Evolutionary conservation across 2,113 vertebrate genomes (phyloP).

Genomic region (Atractosteus spatula): DNA sequence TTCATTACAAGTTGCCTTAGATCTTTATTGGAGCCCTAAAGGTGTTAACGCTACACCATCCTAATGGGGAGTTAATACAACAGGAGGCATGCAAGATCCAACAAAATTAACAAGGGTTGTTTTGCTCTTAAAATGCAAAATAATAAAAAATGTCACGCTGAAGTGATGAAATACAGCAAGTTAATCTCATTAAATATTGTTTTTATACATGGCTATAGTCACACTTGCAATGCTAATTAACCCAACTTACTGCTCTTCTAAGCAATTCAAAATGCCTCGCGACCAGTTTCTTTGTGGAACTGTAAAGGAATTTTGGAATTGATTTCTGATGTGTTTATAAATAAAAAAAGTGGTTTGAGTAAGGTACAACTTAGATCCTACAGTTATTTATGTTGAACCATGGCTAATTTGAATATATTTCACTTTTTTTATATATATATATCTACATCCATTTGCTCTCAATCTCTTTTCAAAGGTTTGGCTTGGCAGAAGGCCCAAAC

Average conservation of each 20-base stretch:
- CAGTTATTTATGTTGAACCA: not conserved
- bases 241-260: too few relatives aligned
- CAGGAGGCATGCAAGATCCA: not conserved
- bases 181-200: too few relatives aligned
- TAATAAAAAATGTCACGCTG: not conserved
- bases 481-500: constrained; percentile 41
- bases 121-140: not conserved
- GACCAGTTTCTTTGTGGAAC: not conserved
- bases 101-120: not conserved
- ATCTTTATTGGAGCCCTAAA: constrained; percentile 6
- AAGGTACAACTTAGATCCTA: too few relatives aligned
- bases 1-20: constrained; percentile 4
- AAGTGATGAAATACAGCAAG: not conserved
- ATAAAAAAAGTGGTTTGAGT: not conserved
- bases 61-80: constrained; percentile 2
- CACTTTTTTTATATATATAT: not conserved
- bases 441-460: constrained; percentile 19
- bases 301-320: not conserved
- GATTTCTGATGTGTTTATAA: not conserved
- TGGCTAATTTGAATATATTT: not conserved
- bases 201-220: too few relatives aligned
- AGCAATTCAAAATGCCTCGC: not conserved
- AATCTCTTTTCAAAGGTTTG: constrained; percentile 19
- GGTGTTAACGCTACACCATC: not conserved
- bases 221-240: too few relatives aligned